Base-by-base conservation (phyloP, 2,113 vertebrate species). In the Anarrhichthys ocellatus region DNA sequence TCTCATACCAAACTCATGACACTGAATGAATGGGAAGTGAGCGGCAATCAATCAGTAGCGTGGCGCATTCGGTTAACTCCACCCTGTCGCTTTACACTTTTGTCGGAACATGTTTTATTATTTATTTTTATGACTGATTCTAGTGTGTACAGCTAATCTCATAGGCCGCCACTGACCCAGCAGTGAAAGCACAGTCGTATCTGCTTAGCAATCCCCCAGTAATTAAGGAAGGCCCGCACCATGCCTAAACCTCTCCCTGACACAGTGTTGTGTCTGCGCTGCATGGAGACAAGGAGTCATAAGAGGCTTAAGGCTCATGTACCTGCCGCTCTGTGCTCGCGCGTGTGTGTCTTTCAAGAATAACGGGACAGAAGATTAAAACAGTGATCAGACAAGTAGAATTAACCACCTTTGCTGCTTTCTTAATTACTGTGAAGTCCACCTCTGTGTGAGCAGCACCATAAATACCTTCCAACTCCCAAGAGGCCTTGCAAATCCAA, bases 151-250 rank as follows among this genome's bases (percentile, higher is more conserved):
- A 59, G 86, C 88, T 94, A 93, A 94, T 95, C 91, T 89, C 88
- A 87, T 83, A 89, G 85, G 86, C 90, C 61, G 79, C 81, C 92
- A 84, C 88, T 92, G 93, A 94, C 92, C 93, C 89, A 71, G 92
- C 85, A 80, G 87, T 73, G 78, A 87, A 84, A 89, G 87, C 73
- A 82, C 68, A 84, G 92, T 91, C 76, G 65, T 93, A 95, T 94
- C 94, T 93, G 78, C 83, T 91, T 80, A 80, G 82, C 90, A 88
- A 92, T 93, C 89, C 87, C 68, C 50, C 69, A 85, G 87, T 95
- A 93, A 95, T 95, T 96, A 95, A 94, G 85, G 87, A 93, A 93
- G 90, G 91, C 92, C 93, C 86, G 52, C 88, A 94, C 88, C 94
- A 90, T 94, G 92, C 80, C 94, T 94, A 94, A 95, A 95, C 91